phyloP scores from a whole-genome alignment of 2,113 vertebrate species.

The Empidonax traillii region DNA sequence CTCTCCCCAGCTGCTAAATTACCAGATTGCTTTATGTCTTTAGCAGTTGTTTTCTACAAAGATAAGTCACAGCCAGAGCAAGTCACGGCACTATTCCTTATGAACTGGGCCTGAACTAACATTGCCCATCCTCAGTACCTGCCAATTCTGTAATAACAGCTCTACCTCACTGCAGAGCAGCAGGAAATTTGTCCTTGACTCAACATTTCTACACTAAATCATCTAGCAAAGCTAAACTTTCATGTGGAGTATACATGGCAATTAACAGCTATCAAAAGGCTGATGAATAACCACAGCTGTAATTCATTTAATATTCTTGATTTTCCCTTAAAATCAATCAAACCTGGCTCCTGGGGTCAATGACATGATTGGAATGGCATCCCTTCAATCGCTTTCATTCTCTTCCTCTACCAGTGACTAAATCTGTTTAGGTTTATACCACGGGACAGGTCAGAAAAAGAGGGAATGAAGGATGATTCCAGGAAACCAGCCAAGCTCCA shows the following conservation, averaged over 20 bases:
- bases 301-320: background rate
- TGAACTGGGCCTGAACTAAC: background rate
- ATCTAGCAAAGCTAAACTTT: background rate
- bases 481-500: background rate
- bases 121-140: background rate
- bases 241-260: background rate
- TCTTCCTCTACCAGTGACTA: background rate
- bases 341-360: background rate
- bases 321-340: background rate
- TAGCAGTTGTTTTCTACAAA: background rate
- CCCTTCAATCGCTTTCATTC: background rate
- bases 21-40: background rate
- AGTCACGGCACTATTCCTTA: background rate
- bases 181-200: background rate
- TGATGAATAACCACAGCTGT: background rate
- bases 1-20: background rate
- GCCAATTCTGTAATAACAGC: background rate
- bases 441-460: background rate
- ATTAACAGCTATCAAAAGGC: background rate
- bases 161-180: background rate
- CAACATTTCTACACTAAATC: background rate
- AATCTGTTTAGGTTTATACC: background rate
- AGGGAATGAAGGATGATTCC: background rate
- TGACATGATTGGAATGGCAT: background rate
- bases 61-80: background rate